Conservation (phyloP, 2,888 invertebrate genomes). For the Meteorus cinctellus region DNA sequence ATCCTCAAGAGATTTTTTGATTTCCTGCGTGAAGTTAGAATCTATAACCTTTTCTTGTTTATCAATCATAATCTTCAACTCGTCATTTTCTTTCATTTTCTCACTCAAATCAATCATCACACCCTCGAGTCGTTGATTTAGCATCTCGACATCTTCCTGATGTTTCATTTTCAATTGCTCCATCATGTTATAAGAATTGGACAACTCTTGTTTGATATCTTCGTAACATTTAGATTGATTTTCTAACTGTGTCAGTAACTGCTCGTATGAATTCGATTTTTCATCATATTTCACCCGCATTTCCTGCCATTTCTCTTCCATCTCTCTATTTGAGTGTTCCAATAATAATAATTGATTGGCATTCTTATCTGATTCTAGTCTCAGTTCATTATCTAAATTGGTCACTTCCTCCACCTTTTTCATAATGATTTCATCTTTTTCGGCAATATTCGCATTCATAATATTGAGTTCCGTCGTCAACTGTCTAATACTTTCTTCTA, state of each 20-base stretch:
- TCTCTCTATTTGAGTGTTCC: slow-evolving; percentile 17
- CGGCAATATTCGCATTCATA: slow-evolving; percentile 53
- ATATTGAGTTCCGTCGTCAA: slow-evolving; percentile 59
- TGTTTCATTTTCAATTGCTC: slow-evolving; percentile 70
- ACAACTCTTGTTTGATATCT: slow-evolving; percentile 61
- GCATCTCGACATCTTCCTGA: slow-evolving; percentile 71
- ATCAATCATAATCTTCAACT: slow-evolving; percentile 68
- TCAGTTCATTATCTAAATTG: slow-evolving; percentile 67
- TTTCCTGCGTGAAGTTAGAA: slow-evolving; percentile 63
- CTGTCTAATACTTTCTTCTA: slow-evolving; percentile 57
- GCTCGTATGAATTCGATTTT: not conserved
- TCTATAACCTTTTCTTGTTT: slow-evolving; percentile 70
- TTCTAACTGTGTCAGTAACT: not conserved
- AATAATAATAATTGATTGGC: not conserved
- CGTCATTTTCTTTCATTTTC: slow-evolving; percentile 72
- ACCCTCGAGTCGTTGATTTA: slow-evolving; percentile 71
- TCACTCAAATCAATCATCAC: slow-evolving; percentile 72
- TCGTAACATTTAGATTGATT: slow-evolving; percentile 55
- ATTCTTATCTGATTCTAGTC: slow-evolving; percentile 9
- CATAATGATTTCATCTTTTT: not conserved
- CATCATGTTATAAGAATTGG: slow-evolving; percentile 75
- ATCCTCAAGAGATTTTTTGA: slow-evolving; percentile 64
- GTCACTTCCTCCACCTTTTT: slow-evolving; percentile 58
- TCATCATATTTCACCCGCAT: not conserved
- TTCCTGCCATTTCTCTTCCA: slow-evolving; percentile 69